A percentile compares a stretch with the other conserved stretches of the same genome.
These are phyloP conservation scores for Polietes domitor DNA, from an alignment of 2,888 invertebrate genomes.

Conservation along the genomic window DNA sequence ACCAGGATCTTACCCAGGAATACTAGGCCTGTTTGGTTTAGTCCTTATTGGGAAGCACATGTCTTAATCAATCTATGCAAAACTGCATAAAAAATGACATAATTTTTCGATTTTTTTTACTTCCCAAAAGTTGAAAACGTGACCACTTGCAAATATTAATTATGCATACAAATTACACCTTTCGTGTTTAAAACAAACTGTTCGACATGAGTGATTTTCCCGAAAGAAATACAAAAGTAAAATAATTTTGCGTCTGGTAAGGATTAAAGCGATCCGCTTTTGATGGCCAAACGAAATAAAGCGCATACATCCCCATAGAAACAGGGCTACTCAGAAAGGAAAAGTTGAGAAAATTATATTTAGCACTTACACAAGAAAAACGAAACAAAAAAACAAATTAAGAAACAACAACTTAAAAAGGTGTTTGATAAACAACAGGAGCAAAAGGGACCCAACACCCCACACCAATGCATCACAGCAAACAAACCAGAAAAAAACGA, in stretches of 20 bases:
- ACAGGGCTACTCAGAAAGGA: not conserved
- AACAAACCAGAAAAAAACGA: conserved; percentile 1
- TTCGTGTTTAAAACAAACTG: not conserved
- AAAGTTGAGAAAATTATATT: conserved; percentile 8
- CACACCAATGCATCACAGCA: not conserved
- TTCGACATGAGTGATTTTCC: conserved; percentile 22
- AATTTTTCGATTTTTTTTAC: too few species aligned
- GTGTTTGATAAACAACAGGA: conserved; percentile 41
- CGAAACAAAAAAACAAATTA: conserved; percentile 4
- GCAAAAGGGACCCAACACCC: not conserved
- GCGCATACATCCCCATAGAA: not conserved
- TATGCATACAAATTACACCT: not conserved
- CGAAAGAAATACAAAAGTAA: not conserved
- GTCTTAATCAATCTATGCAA: too few species aligned
- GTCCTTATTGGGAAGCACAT: too few species aligned
- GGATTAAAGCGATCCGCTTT: not conserved
- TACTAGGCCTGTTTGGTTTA: too few species aligned
- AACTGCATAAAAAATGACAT: too few species aligned
- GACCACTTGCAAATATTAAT: not conserved
- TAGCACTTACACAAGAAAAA: not conserved
- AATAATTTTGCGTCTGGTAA: not conserved
- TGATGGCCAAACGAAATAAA: not conserved
- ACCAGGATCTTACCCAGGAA: too few species aligned
- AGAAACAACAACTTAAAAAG: conserved; percentile 26
- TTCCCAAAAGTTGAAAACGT: too few species aligned